Conservation (phyloP, 2,888 invertebrate species). For the Parascotia fuliginaria region DNA sequence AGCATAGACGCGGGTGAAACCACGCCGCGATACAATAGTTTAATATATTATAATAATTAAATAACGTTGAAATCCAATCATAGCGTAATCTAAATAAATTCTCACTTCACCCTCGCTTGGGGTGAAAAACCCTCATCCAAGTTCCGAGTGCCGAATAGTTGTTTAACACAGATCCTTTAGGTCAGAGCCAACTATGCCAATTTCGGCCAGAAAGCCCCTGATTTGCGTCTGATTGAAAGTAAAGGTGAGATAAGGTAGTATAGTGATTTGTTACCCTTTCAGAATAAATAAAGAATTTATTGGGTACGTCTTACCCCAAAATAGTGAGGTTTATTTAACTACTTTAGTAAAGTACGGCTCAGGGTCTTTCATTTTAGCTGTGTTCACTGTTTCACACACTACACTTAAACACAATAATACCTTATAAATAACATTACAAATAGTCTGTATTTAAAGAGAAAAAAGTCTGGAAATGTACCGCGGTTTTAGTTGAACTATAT, state of each 20-base stretch:
- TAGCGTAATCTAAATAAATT: constrained; percentile 39
- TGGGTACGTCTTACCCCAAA: background rate
- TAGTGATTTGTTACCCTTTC: constrained; percentile 25
- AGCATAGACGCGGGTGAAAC: no score
- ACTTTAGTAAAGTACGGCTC: no score
- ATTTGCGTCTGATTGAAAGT: constrained; percentile 25
- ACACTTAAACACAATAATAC: no score
- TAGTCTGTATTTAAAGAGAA: no score
- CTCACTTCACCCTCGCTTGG: background rate
- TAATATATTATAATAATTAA: constrained; percentile 18
- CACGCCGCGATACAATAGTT: no score
- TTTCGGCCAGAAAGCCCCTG: constrained; percentile 22
- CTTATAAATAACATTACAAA: no score
- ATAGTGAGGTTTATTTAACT: background rate
- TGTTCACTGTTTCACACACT: no score
- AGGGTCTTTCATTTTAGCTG: no score
- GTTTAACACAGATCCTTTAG: constrained; percentile 32
- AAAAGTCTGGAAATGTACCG: no score
- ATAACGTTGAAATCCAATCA: constrained; percentile 33
- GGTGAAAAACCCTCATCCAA: constrained; percentile 9
- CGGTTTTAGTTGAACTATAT: no score
- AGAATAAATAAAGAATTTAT: background rate
- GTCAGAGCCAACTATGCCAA: constrained; percentile 39
- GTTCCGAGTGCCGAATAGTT: constrained; percentile 39
- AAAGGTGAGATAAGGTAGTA: constrained; percentile 24